These are phyloP conservation scores for Hylaeus anthracinus DNA, from an alignment of 1,140 invertebrate genomes.

Conservation along the genomic window DNA sequence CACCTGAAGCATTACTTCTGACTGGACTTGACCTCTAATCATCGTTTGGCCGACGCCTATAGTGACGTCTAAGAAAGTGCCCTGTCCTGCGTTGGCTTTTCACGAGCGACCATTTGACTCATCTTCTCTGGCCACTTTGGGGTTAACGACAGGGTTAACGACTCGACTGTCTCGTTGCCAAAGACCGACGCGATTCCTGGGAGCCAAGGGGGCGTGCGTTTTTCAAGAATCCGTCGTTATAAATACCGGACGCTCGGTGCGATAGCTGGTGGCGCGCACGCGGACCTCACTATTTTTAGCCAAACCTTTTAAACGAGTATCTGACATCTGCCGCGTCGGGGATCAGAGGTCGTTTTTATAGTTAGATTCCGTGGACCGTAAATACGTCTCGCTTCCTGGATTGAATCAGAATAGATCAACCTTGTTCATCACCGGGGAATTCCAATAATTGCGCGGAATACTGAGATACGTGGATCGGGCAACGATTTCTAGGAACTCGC, in stretches of 20 bases:
- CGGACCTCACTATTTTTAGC: slow-evolving; percentile 30
- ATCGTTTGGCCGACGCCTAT: too few species aligned
- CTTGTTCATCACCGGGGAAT: slow-evolving; percentile 10
- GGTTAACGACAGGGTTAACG: neutral
- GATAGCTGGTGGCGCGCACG: neutral
- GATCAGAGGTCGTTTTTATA: slow-evolving; percentile 40
- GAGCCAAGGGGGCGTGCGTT: neutral
- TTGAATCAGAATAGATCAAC: slow-evolving; percentile 41
- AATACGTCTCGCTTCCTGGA: slow-evolving; percentile 14
- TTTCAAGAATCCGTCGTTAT: slow-evolving; percentile 27
- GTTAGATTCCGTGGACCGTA: slow-evolving; percentile 25
- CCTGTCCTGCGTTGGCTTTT: neutral
- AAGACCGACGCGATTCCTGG: neutral
- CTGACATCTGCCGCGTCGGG: slow-evolving; percentile 2
- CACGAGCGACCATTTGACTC: neutral
- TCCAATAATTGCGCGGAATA: slow-evolving; percentile 21
- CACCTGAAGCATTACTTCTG: too few species aligned
- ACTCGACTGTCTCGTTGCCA: neutral
- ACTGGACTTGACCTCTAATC: too few species aligned
- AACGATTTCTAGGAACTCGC: neutral
- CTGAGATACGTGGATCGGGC: neutral
- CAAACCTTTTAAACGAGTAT: slow-evolving; percentile 39
- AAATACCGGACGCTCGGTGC: slow-evolving; percentile 2
- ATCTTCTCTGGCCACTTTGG: neutral
- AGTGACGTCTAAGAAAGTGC: too few species aligned